phyloP scores from a whole-genome alignment of 2,797 vertebrate species.

The Pseudochaenichthys georgianus region DNA sequence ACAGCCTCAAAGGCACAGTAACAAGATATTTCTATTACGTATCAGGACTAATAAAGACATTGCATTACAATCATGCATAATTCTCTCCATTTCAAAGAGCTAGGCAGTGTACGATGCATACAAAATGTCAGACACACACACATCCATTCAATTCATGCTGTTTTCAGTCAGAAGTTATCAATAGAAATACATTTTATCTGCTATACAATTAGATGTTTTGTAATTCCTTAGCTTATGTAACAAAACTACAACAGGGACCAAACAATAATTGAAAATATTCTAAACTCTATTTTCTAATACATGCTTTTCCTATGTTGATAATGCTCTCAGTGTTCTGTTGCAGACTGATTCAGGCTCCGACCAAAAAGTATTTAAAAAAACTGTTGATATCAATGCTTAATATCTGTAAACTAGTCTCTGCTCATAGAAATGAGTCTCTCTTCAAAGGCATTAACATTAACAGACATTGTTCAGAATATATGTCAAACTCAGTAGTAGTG shows the following conservation, averaged over 20 bases:
- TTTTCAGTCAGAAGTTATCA: background rate
- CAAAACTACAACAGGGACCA: background rate
- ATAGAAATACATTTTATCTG: background rate
- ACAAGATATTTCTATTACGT: constrained; percentile 40
- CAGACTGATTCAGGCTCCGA: background rate
- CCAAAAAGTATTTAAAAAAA: background rate
- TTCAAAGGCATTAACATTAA: background rate
- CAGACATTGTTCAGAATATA: constrained; percentile 2
- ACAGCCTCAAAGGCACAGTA: constrained; percentile 13
- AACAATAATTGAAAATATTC: background rate
- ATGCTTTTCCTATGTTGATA: background rate
- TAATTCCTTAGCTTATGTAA: background rate
- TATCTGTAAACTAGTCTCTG: background rate
- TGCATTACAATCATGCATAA: constrained; percentile 46
- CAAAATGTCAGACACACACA: constrained; percentile 7
- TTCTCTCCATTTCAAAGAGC: constrained; percentile 16
- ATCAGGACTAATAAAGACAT: constrained; percentile 9
- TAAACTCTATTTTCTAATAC: background rate
- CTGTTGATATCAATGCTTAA: background rate
- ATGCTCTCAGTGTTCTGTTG: background rate
- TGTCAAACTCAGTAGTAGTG: background rate
- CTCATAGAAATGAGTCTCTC: background rate
- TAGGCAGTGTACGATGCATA: background rate
- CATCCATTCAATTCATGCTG: constrained; percentile 5
- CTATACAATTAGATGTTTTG: background rate